Percentiles rank a stretch among this genome's conserved stretches.
phyloP scores from a whole-genome alignment of 2,797 vertebrate genomes.

The Simalia tracyae region DNA sequence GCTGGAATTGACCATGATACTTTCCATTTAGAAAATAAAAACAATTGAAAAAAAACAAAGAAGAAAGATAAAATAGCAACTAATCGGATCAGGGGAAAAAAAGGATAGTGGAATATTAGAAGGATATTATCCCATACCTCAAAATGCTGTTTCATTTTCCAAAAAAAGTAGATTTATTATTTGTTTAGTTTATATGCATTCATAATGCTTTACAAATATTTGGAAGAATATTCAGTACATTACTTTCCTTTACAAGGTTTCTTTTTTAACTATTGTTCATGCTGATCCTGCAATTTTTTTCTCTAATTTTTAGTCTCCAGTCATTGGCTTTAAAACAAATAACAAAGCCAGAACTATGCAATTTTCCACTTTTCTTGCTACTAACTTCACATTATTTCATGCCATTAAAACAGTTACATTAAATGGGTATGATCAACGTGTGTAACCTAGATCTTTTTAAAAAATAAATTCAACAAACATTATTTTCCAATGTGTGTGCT shows the following conservation, averaged over 20 bases:
- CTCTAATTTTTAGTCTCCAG: not conserved
- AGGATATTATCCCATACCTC: not conserved
- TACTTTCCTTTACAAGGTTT: not conserved
- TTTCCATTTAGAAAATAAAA: not conserved
- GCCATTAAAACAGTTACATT: not conserved
- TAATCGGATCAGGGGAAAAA: not conserved
- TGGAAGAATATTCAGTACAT: not conserved
- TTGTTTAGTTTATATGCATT: not conserved
- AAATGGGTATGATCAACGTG: constrained; percentile 4
- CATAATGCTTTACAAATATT: not conserved
- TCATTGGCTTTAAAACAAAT: not conserved
- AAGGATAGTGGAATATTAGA: not conserved
- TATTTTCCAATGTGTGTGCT: not conserved
- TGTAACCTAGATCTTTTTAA: not conserved
- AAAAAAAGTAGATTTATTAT: not conserved
- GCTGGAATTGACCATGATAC: not conserved
- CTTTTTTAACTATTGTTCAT: not conserved
- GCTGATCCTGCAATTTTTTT: not conserved
- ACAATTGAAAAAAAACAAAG: not conserved
- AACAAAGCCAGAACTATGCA: not conserved
- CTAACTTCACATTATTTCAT: constrained; percentile 6
- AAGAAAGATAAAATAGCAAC: not conserved
- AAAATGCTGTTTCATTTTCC: not conserved
- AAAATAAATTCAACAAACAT: not conserved
- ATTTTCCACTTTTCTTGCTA: not conserved